phyloP scores from a whole-genome alignment of 2,113 vertebrate genomes.

The Channa maculata region DNA sequence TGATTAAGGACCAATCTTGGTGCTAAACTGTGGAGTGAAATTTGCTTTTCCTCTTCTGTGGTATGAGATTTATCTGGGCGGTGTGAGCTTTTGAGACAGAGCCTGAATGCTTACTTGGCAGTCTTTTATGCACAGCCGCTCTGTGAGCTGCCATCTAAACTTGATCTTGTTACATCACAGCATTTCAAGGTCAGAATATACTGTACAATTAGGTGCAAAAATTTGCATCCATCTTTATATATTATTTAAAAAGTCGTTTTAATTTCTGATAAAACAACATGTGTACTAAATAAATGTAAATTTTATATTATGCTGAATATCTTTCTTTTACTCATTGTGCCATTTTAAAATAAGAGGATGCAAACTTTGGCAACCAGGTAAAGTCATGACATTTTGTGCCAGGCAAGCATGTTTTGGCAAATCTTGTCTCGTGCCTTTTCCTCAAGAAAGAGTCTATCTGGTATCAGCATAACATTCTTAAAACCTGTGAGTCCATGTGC shows the following conservation, averaged over 20 bases:
- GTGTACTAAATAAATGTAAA: no score
- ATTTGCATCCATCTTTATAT: no score
- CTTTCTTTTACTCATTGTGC: no score
- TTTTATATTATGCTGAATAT: no score
- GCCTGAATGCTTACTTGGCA: conserved; percentile 7
- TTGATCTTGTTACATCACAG: no score
- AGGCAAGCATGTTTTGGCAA: neutral
- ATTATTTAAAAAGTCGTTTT: no score
- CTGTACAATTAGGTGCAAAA: no score
- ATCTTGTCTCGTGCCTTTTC: neutral
- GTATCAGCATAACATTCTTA: neutral
- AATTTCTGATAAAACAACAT: no score
- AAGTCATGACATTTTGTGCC: neutral
- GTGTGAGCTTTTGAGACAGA: neutral
- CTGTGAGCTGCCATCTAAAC: neutral
- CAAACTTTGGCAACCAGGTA: no score
- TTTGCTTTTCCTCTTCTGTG: neutral
- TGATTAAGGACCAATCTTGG: neutral
- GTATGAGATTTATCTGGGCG: neutral
- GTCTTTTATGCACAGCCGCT: conserved; percentile 1
- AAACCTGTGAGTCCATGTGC: no score
- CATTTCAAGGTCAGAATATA: no score
- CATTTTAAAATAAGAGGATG: no score
- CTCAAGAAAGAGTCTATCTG: neutral
- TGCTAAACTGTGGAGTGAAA: neutral